phyloP scores from a whole-genome alignment of 2,113 vertebrate species.

The Aepyceros melampus region DNA sequence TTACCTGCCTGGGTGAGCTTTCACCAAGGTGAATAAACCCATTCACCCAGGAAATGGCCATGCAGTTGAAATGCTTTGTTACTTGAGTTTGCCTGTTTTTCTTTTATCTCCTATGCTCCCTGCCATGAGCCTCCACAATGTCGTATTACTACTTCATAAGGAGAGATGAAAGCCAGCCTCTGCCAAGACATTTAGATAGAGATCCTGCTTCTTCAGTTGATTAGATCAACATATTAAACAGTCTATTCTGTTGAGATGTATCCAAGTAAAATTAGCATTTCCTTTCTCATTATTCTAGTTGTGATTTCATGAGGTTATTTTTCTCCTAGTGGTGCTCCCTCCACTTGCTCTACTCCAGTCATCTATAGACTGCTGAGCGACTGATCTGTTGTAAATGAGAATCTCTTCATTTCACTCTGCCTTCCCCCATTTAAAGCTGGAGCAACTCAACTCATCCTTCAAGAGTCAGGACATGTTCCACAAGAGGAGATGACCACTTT shows the following conservation, averaged over 20 bases:
- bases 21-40: background rate
- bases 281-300: background rate
- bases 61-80: background rate
- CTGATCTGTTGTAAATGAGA: background rate
- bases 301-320: background rate
- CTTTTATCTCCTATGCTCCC: background rate
- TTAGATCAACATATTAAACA: background rate
- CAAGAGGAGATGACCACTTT: background rate
- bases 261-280: background rate
- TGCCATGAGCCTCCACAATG: background rate
- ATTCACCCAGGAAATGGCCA: conserved; percentile 6
- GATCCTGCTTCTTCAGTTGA: background rate
- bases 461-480: background rate
- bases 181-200: background rate
- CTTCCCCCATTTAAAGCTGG: background rate
- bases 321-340: background rate
- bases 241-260: background rate
- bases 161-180: background rate
- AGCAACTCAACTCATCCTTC: background rate
- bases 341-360: background rate
- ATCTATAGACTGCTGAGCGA: background rate
- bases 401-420: background rate
- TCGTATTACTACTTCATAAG: background rate
- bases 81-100: conserved; percentile 8
- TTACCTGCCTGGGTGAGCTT: background rate